These are phyloP conservation scores for Melinaea menophilus DNA, from an alignment of 2,888 invertebrate species.

Conservation along the genomic window DNA sequence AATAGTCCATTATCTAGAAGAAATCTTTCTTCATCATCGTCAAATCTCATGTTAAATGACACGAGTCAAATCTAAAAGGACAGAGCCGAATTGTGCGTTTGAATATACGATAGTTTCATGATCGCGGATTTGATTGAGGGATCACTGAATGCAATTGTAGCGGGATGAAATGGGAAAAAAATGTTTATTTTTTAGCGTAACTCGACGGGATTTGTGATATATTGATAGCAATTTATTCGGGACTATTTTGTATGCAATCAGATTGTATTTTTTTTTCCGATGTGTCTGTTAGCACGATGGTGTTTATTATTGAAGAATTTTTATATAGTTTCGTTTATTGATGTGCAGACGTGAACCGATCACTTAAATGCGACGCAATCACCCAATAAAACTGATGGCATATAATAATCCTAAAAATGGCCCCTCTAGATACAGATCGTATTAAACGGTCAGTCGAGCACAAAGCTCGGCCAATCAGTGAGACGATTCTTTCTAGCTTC, in stretches of 20 bases:
- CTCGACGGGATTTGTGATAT: slow-evolving; percentile 26
- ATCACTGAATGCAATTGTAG: slow-evolving; percentile 29
- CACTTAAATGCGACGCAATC: slow-evolving; percentile 38
- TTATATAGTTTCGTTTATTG: slow-evolving; percentile 21
- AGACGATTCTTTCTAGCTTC: slow-evolving; percentile 67
- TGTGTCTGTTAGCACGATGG: background rate
- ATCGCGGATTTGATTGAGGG: slow-evolving; percentile 33
- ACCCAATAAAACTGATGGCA: slow-evolving; percentile 60
- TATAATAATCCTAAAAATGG: slow-evolving; percentile 64
- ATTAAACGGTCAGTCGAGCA: slow-evolving; percentile 71
- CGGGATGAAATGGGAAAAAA: slow-evolving; percentile 28
- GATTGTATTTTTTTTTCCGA: slow-evolving; percentile 1
- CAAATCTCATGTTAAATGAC: slow-evolving; percentile 21
- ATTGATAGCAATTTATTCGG: slow-evolving; percentile 23
- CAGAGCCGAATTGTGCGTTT: slow-evolving; percentile 11
- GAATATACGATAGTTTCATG: slow-evolving; percentile 26
- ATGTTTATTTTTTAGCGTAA: slow-evolving; percentile 31
- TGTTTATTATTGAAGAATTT: background rate
- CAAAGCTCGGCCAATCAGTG: slow-evolving; percentile 70
- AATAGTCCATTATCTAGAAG: background rate
- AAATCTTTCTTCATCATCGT: slow-evolving; percentile 7
- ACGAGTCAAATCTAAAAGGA: slow-evolving; percentile 13
- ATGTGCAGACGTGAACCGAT: slow-evolving; percentile 32
- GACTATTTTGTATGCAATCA: slow-evolving; percentile 20
- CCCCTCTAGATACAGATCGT: slow-evolving; percentile 65